Conservation (phyloP, 2,888 invertebrate species). For the Microctonus aethiopoides region DNA sequence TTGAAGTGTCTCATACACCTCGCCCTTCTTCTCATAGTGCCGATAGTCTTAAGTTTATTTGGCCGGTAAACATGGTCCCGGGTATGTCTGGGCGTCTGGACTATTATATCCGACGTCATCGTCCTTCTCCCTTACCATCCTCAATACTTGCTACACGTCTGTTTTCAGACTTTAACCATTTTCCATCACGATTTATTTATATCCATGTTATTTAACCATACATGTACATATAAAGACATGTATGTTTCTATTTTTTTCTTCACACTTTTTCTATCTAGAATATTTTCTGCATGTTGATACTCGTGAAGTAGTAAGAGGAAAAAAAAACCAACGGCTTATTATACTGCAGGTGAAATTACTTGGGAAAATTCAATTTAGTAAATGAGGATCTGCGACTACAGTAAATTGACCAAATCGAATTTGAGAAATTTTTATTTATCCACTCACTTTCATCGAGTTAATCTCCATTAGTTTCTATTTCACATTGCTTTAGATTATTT, state of each 20-base stretch:
- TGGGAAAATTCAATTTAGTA: constrained; percentile 41
- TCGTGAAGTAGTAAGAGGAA: background rate
- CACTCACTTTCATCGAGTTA: background rate
- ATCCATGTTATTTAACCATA: background rate
- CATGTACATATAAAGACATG: background rate
- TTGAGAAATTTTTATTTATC: background rate
- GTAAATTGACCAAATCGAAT: background rate
- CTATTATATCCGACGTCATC: constrained; percentile 43
- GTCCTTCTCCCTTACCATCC: constrained; percentile 42
- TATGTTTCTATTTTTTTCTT: background rate
- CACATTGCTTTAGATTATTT: background rate
- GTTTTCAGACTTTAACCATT: constrained; percentile 9
- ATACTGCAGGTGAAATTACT: constrained; percentile 9
- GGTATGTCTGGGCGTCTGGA: constrained; percentile 40
- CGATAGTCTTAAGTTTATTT: constrained; percentile 38
- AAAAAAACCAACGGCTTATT: background rate
- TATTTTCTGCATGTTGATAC: background rate
- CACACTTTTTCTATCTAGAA: background rate
- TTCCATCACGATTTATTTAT: background rate
- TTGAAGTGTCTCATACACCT: constrained; percentile 26
- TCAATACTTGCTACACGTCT: constrained; percentile 37
- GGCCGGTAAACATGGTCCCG: constrained; percentile 32
- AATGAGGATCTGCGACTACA: background rate
- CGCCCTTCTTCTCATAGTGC: background rate
- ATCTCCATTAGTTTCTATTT: no score